Percentiles rank a stretch among this genome's conserved stretches.
Conservation (phyloP, 1,140 invertebrate genomes). For the Scaptomyza hsui region DNA sequence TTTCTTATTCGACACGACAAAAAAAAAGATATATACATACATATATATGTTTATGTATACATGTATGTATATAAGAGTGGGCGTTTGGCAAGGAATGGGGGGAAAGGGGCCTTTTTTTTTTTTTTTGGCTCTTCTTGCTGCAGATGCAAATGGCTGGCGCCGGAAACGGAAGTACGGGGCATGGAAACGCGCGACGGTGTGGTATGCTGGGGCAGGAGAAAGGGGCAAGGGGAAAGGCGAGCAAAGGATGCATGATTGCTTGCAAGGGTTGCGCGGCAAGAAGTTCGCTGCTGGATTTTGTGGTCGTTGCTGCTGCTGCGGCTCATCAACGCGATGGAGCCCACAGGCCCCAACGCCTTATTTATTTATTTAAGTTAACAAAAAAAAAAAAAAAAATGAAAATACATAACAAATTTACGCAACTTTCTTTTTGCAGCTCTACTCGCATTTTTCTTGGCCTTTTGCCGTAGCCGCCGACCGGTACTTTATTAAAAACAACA, state of each 20-base stretch:
- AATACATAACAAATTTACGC: slow-evolving; percentile 81
- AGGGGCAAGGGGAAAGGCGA: slow-evolving; percentile 14
- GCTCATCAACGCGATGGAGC: slow-evolving; percentile 38
- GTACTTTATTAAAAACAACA: slow-evolving; percentile 72
- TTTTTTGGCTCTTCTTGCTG: slow-evolving; percentile 29
- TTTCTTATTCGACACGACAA: slow-evolving; percentile 72
- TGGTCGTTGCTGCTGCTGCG: slow-evolving; percentile 56
- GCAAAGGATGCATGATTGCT: slow-evolving; percentile 80
- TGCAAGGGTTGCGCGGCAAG: slow-evolving; percentile 22
- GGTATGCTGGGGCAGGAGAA: slow-evolving; percentile 6
- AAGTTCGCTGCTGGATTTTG: slow-evolving; percentile 41
- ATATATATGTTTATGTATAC: slow-evolving; percentile 8
- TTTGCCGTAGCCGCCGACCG: slow-evolving; percentile 16
- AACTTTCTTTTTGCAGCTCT: slow-evolving; percentile 59
- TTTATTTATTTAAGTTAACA: slow-evolving; percentile 77
- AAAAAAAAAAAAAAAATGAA: slow-evolving; percentile 37
- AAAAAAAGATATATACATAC: slow-evolving; percentile 35
- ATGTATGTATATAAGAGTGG: neutral
- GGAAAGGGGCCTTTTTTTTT: slow-evolving; percentile 7
- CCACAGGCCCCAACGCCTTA: slow-evolving; percentile 47
- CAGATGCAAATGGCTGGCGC: slow-evolving; percentile 78
- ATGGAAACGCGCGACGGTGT: neutral
- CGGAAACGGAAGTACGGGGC: slow-evolving; percentile 75
- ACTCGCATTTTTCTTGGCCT: slow-evolving; percentile 51
- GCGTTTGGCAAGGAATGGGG: neutral